Conservation (phyloP, 2,888 invertebrate species). For the Podotricha telesiphe region DNA sequence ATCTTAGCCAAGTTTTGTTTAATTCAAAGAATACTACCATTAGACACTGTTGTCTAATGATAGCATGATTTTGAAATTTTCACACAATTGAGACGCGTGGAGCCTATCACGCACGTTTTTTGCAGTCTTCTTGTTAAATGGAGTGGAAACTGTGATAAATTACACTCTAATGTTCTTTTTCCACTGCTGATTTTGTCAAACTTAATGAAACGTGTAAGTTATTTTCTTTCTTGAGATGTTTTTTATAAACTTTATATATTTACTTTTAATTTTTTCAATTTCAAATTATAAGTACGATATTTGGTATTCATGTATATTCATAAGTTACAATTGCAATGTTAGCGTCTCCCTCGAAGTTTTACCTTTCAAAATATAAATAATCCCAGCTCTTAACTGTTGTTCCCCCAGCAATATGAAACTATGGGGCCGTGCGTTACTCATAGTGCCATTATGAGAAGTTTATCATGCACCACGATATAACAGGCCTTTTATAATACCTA, state of each 20-base stretch:
- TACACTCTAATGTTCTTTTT: constrained; percentile 76
- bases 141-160: constrained; percentile 80
- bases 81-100: constrained; percentile 69
- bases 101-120: constrained; percentile 77
- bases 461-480: constrained; percentile 49
- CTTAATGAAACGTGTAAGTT: constrained; percentile 46
- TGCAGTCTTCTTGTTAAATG: constrained; percentile 77
- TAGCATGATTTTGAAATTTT: constrained; percentile 61
- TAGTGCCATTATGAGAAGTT: constrained; percentile 54
- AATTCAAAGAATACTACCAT: constrained; percentile 1
- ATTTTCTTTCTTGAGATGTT: constrained; percentile 34
- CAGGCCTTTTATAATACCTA: constrained; percentile 53
- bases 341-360: background rate
- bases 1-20: background rate
- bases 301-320: background rate
- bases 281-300: background rate
- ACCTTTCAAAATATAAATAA: constrained; percentile 16
- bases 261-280: background rate
- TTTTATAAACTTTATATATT: constrained; percentile 27
- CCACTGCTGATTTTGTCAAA: constrained; percentile 61
- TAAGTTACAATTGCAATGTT: background rate
- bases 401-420: constrained; percentile 22
- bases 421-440: constrained; percentile 27
- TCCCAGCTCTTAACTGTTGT: constrained; percentile 9
- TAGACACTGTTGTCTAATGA: too few species aligned